Evolutionary conservation across 2,113 vertebrate genomes (phyloP).

Genomic region (Crocuta crocuta): DNA sequence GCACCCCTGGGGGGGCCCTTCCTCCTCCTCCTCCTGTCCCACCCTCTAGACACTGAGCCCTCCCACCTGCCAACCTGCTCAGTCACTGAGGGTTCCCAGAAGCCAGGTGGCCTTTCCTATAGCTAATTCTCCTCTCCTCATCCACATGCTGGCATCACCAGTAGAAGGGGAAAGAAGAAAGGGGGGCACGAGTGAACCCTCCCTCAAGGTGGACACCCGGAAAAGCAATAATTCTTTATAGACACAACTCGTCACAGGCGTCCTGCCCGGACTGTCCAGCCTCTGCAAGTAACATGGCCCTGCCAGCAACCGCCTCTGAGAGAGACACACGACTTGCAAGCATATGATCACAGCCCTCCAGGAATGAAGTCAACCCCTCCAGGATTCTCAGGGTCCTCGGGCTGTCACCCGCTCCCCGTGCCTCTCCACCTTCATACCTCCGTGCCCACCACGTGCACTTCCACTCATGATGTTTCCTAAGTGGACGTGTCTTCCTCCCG

Average conservation of each 20-base stretch:
- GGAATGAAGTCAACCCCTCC: background rate
- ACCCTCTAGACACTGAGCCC: background rate
- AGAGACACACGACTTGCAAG: background rate
- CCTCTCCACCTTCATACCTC: background rate
- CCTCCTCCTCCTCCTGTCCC: background rate
- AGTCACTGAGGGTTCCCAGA: background rate
- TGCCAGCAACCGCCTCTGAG: background rate
- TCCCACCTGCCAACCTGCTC: too few species aligned
- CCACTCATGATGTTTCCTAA: background rate
- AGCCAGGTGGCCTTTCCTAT: background rate
- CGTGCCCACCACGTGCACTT: fast-evolving
- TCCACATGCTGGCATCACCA: too few species aligned
- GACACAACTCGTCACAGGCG: background rate
- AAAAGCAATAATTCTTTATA: background rate
- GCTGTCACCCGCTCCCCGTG: fast-evolving
- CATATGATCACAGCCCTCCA: background rate
- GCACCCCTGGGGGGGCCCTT: too few species aligned
- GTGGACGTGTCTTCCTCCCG: background rate
- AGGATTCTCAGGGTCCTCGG: background rate
- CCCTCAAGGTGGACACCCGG: too few species aligned
- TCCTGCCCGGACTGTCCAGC: background rate
- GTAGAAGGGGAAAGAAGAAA: background rate
- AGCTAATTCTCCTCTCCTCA: background rate
- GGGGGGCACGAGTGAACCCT: background rate
- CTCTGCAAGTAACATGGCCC: background rate